Percentiles rank a stretch among this genome's conserved stretches.
Conservation (phyloP, 2,113 vertebrate genomes). For the Lasiurus borealis region DNA sequence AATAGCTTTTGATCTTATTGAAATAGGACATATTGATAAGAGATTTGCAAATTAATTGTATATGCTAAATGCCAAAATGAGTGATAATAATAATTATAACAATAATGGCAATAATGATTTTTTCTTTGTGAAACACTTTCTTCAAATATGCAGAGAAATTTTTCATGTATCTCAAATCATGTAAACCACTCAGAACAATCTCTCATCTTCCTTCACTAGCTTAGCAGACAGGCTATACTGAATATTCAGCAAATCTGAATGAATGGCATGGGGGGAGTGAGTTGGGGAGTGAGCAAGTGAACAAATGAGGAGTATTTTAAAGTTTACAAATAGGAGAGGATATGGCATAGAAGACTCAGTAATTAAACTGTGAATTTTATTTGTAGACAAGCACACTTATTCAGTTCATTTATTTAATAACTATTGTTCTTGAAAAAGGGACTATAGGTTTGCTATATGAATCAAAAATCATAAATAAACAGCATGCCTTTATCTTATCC, state of each 20-base stretch:
- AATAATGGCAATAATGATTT: accelerated
- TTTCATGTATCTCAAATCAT: accelerated
- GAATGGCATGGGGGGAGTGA: accelerated
- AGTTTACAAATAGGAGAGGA: not conserved
- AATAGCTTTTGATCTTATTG: not conserved
- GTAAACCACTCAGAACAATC: accelerated
- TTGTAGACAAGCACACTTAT: not conserved
- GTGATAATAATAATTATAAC: accelerated
- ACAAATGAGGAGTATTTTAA: accelerated
- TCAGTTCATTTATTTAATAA: not conserved
- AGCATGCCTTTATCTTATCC: not conserved
- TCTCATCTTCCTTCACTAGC: not conserved
- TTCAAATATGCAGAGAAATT: accelerated
- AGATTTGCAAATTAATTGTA: accelerated
- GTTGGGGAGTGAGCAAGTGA: too few relatives aligned
- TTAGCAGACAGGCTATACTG: accelerated
- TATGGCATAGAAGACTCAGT: accelerated
- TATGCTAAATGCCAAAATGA: accelerated
- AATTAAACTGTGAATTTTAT: accelerated
- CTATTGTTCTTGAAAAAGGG: not conserved
- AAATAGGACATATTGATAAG: too few relatives aligned
- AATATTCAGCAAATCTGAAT: accelerated
- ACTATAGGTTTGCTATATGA: accelerated
- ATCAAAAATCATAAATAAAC: too few relatives aligned
- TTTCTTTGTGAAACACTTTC: not conserved